Evolutionary conservation across 2,113 vertebrate genomes (phyloP).

Genomic region (Ciconia stormi): DNA sequence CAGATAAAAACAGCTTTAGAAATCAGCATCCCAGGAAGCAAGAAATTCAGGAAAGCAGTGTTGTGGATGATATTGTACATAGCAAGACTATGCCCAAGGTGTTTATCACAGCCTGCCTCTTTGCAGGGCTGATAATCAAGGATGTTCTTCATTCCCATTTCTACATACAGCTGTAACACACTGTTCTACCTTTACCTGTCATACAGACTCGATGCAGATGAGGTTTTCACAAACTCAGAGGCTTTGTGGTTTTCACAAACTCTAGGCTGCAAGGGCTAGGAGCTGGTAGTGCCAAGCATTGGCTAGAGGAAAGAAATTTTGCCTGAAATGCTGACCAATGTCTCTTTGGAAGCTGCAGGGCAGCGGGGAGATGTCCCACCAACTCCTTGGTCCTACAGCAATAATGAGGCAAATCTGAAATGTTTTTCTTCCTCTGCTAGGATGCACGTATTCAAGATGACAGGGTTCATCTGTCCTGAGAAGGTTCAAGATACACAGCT

Average conservation of each 20-base stretch:
- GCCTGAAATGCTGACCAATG: neutral
- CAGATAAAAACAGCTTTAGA: neutral
- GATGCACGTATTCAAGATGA: neutral
- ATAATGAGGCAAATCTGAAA: neutral
- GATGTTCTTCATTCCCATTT: neutral
- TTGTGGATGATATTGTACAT: neutral
- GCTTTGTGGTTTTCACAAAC: neutral
- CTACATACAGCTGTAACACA: neutral
- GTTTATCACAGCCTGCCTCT: neutral
- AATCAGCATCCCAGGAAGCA: neutral
- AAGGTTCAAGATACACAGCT: neutral
- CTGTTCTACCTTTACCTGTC: neutral
- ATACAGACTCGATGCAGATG: fast-evolving
- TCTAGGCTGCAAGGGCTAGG: neutral
- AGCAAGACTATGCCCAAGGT: neutral
- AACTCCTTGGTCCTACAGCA: neutral
- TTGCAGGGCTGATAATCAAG: neutral
- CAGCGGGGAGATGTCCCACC: neutral
- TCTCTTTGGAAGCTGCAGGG: neutral
- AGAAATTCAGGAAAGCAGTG: neutral
- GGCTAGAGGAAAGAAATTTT: neutral
- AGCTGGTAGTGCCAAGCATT: neutral
- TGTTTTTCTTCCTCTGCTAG: neutral
- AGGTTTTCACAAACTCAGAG: neutral
- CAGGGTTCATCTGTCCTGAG: neutral